These are phyloP conservation scores for Acanthiza pusilla DNA, from an alignment of 2,797 vertebrate genomes.

Conservation along the genomic window DNA sequence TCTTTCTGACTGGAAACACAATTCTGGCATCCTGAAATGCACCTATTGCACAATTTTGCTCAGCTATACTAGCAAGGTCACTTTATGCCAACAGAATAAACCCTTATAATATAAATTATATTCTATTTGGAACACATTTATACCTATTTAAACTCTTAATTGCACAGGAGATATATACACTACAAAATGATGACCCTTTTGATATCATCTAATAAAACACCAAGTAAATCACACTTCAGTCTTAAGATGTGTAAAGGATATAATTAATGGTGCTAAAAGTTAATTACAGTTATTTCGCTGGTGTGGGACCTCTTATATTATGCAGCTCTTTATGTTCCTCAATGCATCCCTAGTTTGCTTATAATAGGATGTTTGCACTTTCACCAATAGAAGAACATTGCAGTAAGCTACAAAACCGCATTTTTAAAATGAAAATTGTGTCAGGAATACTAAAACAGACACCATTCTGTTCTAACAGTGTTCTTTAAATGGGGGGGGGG, in stretches of 20 bases:
- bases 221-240: background rate
- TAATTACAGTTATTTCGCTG: background rate
- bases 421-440: background rate
- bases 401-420: background rate
- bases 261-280: background rate
- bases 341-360: background rate
- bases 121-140: background rate
- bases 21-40: background rate
- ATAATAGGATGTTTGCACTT: background rate
- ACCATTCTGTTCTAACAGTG: accelerated
- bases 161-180: background rate
- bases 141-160: background rate
- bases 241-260: background rate
- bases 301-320: background rate
- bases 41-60: background rate
- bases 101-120: background rate
- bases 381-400: background rate
- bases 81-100: background rate
- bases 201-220: background rate
- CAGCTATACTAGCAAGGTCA: background rate
- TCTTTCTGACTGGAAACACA: background rate
- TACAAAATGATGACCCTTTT: background rate
- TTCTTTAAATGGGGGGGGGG: background rate
- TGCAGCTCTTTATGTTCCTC: background rate
- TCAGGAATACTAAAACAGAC: background rate